Percentiles rank a stretch among this genome's conserved stretches.
Conservation (phyloP, 2,888 invertebrate genomes). For the Netelia melanura region DNA sequence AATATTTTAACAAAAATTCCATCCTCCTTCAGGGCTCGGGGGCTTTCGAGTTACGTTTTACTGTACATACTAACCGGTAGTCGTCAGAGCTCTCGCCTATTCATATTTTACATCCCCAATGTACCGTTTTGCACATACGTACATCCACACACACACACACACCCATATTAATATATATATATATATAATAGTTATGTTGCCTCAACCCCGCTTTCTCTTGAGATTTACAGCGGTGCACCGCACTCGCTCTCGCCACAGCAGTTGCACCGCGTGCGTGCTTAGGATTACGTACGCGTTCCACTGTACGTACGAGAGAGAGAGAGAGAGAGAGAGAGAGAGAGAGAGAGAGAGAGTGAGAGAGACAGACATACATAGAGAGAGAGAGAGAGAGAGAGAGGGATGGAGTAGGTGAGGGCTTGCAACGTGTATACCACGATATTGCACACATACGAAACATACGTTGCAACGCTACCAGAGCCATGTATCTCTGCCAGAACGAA, state of each 20-base stretch:
- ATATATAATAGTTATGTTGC: background rate
- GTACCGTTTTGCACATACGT: background rate
- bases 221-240: constrained; percentile 67
- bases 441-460: constrained; percentile 3
- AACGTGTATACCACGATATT: constrained; percentile 28
- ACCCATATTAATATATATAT: no score
- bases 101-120: constrained; percentile 32
- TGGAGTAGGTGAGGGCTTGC: constrained; percentile 45
- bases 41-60: constrained; percentile 34
- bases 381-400: constrained; percentile 12
- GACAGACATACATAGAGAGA: background rate
- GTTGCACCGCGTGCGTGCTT: constrained; percentile 63
- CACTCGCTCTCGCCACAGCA: constrained; percentile 59
- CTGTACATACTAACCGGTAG: constrained; percentile 44
- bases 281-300: constrained; percentile 61
- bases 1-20: constrained; percentile 55
- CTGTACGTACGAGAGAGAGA: constrained; percentile 23
- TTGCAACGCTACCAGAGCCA: background rate
- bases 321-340: background rate
- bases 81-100: constrained; percentile 45
- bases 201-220: constrained; percentile 45
- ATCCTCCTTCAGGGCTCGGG: constrained; percentile 10
- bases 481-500: constrained; percentile 37
- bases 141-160: no score
- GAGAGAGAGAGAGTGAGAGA: background rate